Base-by-base conservation (phyloP, 2,113 vertebrate genomes). In the Chrysemys picta region DNA sequence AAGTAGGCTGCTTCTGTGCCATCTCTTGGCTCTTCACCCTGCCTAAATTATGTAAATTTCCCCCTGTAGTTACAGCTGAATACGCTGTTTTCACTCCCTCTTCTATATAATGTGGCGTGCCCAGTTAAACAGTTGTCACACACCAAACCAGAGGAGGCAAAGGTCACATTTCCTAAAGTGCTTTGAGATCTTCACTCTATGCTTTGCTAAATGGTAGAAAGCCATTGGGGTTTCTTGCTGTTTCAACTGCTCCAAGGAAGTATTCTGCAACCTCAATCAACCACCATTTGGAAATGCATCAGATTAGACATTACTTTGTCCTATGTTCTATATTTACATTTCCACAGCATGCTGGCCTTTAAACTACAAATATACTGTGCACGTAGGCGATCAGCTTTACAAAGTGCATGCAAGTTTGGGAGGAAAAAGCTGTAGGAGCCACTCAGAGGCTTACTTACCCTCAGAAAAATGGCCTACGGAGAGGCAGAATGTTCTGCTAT, bases 401-500 rank as follows among this genome's bases (percentile, higher is more conserved):
- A 24, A 35, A 49, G 53, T 38, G 35, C 57, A 24, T 25, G 11
- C 22, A 56, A 82, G 5, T 11, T 6, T 0, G 0, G 72, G 45
- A 0, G 56, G 80, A 80, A 19, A 56, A 10, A 50, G 84, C 57
- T 81, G 5, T 27, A 87, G 22, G 80, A 4, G 24, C 87, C 54
- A 10, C 14, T 76, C n/a, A 14, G 82, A 5, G 29, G 62, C 35
- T n/a, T 29, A 12, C 25, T 59, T 29, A 59, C 0, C 0, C 17
- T 25, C 2, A 24, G 53, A 85, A 89, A 21, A 24, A 82, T 69
- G n/a, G 21, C 38, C 81, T 56, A 79, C 29, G 62, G 6, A 35
- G 88, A 29, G 59, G 17, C 47, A 95, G 56, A 80, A 10, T 50
- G 89, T 42, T 59, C 42, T 95, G 54, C 78, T 86, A 21, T 6